Evolutionary conservation across 2,888 invertebrate genomes (phyloP).

Genomic region (Apodemia mormo): DNA sequence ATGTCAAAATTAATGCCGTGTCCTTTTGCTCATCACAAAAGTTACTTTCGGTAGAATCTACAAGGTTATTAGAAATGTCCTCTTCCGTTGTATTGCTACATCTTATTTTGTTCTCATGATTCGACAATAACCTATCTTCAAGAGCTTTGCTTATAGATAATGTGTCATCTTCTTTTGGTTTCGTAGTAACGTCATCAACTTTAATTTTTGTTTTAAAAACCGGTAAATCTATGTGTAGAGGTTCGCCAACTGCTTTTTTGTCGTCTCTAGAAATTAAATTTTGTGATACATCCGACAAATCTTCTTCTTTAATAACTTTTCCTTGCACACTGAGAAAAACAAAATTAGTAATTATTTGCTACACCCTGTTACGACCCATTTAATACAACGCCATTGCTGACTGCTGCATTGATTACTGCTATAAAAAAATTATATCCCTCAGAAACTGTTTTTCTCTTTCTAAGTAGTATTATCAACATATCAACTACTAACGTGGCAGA

Average conservation of each 20-base stretch:
- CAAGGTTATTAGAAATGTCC: slow-evolving; percentile 24
- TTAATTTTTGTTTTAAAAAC: slow-evolving; percentile 23
- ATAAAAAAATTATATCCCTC: no score
- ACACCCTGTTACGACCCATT: no score
- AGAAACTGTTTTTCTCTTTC: no score
- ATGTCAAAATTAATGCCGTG: slow-evolving; percentile 56
- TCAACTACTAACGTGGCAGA: no score
- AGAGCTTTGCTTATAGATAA: neutral
- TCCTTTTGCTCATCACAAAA: slow-evolving; percentile 23
- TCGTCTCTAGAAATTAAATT: slow-evolving; percentile 25
- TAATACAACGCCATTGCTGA: no score
- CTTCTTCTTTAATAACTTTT: slow-evolving; percentile 45
- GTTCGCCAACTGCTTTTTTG: slow-evolving; percentile 14
- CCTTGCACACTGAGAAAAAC: slow-evolving; percentile 49
- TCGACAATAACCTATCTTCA: neutral
- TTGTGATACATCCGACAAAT: slow-evolving; percentile 22
- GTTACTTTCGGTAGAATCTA: slow-evolving; percentile 24
- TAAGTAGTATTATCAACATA: no score
- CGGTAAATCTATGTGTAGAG: slow-evolving; percentile 27
- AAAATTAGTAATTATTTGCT: neutral
- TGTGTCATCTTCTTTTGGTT: slow-evolving; percentile 19
- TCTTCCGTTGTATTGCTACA: slow-evolving; percentile 4
- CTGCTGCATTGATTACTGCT: no score
- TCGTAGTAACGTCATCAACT: slow-evolving; percentile 17
- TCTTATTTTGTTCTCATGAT: neutral